Conservation (phyloP, 2,888 invertebrate genomes). For the Apamea sordens region DNA sequence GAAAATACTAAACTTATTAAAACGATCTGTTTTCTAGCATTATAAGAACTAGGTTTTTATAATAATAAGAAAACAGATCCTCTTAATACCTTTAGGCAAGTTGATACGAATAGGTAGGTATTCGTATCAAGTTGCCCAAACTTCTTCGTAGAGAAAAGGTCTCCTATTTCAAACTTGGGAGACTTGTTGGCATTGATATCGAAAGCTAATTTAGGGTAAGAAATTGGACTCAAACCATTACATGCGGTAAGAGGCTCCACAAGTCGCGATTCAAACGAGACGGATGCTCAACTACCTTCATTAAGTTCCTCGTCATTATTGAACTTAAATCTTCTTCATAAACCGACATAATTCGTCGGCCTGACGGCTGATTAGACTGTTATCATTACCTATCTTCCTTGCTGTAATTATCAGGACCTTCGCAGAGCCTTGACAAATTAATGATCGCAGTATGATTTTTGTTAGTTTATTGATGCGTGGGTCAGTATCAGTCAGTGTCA, state of each 20-base stretch:
- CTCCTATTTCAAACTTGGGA: background rate
- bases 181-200: background rate
- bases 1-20: background rate
- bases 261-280: background rate
- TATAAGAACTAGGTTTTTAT: no score
- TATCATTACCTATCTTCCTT: conserved; percentile 1
- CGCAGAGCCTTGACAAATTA: conserved; percentile 1
- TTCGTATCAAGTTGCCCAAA: no score
- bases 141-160: background rate
- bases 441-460: background rate
- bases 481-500: background rate
- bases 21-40: background rate
- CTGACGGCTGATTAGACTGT: conserved; percentile 13
- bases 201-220: background rate
- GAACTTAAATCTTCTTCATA: conserved; percentile 17
- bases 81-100: background rate
- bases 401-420: conserved; percentile 14
- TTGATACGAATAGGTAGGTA: background rate
- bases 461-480: background rate
- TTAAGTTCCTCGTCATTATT: conserved; percentile 14
- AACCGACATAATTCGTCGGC: conserved; percentile 16
- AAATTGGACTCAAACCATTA: background rate
- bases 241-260: background rate
- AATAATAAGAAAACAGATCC: no score
- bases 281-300: background rate